Conservation (phyloP, 2,888 invertebrate species). For the Tiphia femorata region DNA sequence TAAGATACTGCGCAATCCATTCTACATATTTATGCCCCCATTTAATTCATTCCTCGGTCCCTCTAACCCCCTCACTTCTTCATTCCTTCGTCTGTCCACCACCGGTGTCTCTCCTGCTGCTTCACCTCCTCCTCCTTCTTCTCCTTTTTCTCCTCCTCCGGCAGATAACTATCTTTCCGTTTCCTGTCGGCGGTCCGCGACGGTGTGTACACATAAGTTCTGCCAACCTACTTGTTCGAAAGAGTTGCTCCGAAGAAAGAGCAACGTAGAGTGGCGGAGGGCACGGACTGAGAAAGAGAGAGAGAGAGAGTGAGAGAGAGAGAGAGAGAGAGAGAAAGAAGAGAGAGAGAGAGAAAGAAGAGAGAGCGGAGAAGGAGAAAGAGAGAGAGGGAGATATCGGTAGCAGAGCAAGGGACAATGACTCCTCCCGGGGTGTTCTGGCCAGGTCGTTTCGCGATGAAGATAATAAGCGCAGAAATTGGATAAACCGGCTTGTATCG, state of each 20-base stretch:
- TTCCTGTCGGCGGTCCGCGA: conserved; percentile 51
- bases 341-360: not conserved
- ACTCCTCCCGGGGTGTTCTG: too few species aligned
- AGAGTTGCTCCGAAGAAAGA: too few species aligned
- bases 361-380: conserved; percentile 12
- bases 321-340: not conserved
- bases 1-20: too few species aligned
- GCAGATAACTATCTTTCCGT: conserved; percentile 55
- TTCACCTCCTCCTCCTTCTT: conserved; percentile 1
- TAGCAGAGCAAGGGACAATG: conserved; percentile 4
- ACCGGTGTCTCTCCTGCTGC: not conserved
- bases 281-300: not conserved
- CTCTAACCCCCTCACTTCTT: not conserved
- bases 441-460: too few species aligned
- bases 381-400: conserved; percentile 5
- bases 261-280: conserved; percentile 19
- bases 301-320: not conserved
- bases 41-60: too few species aligned
- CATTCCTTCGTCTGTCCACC: not conserved
- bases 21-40: too few species aligned
- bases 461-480: too few species aligned
- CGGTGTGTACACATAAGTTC: conserved; percentile 22
- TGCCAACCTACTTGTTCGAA: conserved; percentile 1
- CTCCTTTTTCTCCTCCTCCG: conserved; percentile 19
- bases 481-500: too few species aligned